Percentiles rank a stretch among this genome's conserved stretches.
Evolutionary conservation across 2,113 vertebrate genomes (phyloP).

Genomic region (Hemiscyllium ocellatum): DNA sequence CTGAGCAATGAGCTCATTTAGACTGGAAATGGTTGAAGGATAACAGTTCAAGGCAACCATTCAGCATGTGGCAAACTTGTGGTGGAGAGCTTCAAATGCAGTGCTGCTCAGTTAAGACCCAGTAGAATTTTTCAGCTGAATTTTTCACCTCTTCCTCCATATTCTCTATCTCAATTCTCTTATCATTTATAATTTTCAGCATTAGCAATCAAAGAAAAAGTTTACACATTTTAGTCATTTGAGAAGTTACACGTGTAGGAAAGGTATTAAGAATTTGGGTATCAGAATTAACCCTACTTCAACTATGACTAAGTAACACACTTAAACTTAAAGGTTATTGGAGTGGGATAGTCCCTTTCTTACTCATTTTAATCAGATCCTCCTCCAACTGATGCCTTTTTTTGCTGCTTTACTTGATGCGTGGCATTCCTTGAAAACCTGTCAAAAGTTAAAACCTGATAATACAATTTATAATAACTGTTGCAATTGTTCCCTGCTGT

Average conservation of each 20-base stretch:
- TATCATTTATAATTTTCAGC: background rate
- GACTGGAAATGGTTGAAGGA: background rate
- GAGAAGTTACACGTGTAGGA: background rate
- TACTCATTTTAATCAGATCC: background rate
- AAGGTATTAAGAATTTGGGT: background rate
- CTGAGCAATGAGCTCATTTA: background rate
- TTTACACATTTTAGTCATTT: background rate
- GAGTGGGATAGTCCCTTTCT: background rate
- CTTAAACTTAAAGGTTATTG: background rate
- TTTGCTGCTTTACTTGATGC: background rate
- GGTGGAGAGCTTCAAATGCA: background rate
- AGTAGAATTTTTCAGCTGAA: background rate
- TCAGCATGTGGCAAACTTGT: background rate
- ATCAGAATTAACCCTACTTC: background rate
- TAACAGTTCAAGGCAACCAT: background rate
- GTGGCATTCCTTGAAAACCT: background rate
- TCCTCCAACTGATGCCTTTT: background rate
- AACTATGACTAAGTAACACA: slow-evolving; percentile 10
- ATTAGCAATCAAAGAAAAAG: slow-evolving; percentile 23
- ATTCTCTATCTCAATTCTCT: slow-evolving; percentile 21
- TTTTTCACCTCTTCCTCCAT: background rate
- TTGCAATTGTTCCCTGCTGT: background rate
- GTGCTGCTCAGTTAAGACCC: background rate
- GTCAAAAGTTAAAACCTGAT: background rate
- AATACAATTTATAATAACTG: background rate